Evolutionary conservation across 2,888 invertebrate species (phyloP).

Genomic region (Cenopis cana): DNA sequence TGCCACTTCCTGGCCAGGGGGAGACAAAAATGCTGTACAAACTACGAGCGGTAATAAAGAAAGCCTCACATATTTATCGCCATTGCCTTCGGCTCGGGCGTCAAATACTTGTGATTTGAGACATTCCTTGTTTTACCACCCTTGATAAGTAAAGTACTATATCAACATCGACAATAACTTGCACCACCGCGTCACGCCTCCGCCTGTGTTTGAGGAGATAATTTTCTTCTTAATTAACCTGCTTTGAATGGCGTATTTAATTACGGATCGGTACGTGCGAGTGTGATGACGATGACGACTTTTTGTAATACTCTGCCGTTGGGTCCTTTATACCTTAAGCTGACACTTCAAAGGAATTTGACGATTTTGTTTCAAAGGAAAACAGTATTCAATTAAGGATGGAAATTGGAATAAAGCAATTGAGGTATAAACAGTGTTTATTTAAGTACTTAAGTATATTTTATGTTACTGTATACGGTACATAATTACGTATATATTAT

Average conservation of each 20-base stretch:
- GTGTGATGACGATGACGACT: slow-evolving; percentile 50
- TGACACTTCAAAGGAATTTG: not conserved
- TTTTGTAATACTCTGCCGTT: slow-evolving; percentile 33
- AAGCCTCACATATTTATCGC: too few relatives aligned
- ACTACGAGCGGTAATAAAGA: too few relatives aligned
- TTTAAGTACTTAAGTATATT: not conserved
- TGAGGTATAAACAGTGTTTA: not conserved
- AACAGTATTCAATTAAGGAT: not conserved
- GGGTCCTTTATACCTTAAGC: slow-evolving; percentile 9
- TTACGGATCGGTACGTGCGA: slow-evolving; percentile 74
- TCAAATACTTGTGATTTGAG: too few relatives aligned
- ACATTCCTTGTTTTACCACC: too few relatives aligned
- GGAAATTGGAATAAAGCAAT: not conserved
- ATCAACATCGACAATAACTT: slow-evolving; percentile 46
- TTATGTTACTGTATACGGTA: too few relatives aligned
- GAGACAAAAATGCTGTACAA: too few relatives aligned
- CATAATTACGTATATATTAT: not conserved
- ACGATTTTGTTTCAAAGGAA: not conserved
- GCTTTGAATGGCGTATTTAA: slow-evolving; percentile 74
- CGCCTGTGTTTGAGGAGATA: slow-evolving; percentile 76
- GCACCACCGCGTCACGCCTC: slow-evolving; percentile 53
- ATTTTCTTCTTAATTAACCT: slow-evolving; percentile 83
- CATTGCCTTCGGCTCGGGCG: too few relatives aligned
- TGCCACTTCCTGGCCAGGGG: too few relatives aligned
- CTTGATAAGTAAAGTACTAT: too few relatives aligned